These are phyloP conservation scores for Pocillopora damicornis DNA, from an alignment of 64 coral and sea anemone genomes.

Conservation along the genomic window DNA sequence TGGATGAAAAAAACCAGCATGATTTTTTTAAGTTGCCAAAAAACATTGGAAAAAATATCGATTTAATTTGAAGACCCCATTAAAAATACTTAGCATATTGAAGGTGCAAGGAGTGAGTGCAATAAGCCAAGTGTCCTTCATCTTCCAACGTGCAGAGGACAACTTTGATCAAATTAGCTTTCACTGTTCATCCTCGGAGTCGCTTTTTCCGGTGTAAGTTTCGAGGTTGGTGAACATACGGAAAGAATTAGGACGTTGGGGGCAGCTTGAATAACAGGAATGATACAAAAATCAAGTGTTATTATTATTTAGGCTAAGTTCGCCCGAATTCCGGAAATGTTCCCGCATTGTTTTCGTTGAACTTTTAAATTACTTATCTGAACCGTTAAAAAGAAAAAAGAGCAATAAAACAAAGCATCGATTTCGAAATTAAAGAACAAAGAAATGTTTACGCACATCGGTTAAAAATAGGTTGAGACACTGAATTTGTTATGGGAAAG, in stretches of 20 bases:
- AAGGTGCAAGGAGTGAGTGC: neutral
- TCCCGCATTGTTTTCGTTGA: neutral
- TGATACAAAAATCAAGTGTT: neutral
- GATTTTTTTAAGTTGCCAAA: too few relatives aligned
- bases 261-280: neutral
- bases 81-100: neutral
- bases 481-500: neutral
- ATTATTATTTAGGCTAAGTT: neutral
- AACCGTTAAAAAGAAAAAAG: neutral
- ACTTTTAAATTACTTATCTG: neutral
- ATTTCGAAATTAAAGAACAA: neutral
- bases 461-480: neutral
- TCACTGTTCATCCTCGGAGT: neutral
- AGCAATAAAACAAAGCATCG: constrained; percentile 4
- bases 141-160: neutral
- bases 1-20: too few relatives aligned
- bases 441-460: neutral
- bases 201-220: neutral
- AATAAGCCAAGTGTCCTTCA: neutral
- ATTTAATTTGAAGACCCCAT: neutral
- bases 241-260: neutral
- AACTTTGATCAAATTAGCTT: neutral
- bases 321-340: constrained; percentile 12
- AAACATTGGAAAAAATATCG: too few relatives aligned
- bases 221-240: neutral